phyloP scores from a whole-genome alignment of 2,888 invertebrate genomes.

The Drosophila nigricruria region DNA sequence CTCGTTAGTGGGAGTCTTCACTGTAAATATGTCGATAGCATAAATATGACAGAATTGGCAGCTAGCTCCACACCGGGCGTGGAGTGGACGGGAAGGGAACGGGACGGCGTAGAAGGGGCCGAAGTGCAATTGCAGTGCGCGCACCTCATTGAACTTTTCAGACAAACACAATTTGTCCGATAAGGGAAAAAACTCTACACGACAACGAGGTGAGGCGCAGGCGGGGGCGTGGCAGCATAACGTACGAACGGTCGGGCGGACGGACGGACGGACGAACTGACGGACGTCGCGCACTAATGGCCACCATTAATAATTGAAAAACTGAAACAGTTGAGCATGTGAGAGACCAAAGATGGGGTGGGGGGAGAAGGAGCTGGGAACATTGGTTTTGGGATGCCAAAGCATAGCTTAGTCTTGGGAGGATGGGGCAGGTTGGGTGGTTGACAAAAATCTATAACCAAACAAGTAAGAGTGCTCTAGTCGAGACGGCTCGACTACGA shows the following conservation, averaged over 20 bases:
- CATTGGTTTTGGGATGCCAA: constrained; percentile 19
- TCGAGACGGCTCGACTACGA: too few relatives aligned
- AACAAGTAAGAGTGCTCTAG: too few relatives aligned
- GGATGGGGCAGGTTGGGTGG: constrained; percentile 27
- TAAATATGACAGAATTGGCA: constrained; percentile 69
- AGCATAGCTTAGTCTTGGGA: constrained; percentile 18
- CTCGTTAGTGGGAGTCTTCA: not conserved
- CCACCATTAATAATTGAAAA: constrained; percentile 80
- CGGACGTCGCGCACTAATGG: constrained; percentile 68
- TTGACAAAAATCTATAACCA: constrained; percentile 79
- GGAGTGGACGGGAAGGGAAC: not conserved
- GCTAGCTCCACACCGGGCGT: constrained; percentile 2
- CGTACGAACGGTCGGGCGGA: constrained; percentile 21
- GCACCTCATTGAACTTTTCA: constrained; percentile 79
- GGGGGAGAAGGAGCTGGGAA: not conserved
- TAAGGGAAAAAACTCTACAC: constrained; percentile 67
- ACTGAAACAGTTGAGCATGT: constrained; percentile 77
- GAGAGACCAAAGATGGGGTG: constrained; percentile 23
- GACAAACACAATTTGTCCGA: constrained; percentile 80
- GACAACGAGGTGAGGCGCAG: constrained; percentile 29
- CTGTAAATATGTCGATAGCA: constrained; percentile 61
- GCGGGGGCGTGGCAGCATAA: constrained; percentile 25
- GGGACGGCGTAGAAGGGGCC: not conserved
- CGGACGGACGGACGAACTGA: constrained; percentile 11
- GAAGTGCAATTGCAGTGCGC: constrained; percentile 71